These are phyloP conservation scores for Aurelia sp. DNA, from an alignment of 30 jellyfish, hydroid and myxozoan species.

Conservation along the genomic window DNA sequence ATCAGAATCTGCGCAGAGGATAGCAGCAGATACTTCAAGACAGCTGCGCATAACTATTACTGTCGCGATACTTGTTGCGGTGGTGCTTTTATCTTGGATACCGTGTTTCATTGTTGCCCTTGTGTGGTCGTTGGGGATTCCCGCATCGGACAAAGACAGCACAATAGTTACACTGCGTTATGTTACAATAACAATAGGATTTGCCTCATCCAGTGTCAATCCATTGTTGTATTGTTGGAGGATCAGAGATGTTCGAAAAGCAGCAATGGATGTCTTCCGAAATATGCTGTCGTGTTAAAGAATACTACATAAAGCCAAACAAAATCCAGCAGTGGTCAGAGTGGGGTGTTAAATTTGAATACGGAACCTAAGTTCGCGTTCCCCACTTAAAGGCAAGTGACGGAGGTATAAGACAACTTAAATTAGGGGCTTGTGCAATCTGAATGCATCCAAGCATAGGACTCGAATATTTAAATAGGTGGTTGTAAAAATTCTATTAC, in stretches of 20 bases:
- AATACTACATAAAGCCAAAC: no score
- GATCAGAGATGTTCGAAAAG: conserved; percentile 54
- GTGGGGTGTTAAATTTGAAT: no score
- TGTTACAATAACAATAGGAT: conserved; percentile 38
- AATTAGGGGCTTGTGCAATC: no score
- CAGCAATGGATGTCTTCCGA: conserved; percentile 43
- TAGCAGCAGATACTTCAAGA: conserved; percentile 30
- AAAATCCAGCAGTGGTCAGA: no score
- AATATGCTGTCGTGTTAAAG: no score
- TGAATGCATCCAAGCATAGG: no score
- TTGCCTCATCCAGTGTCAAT: conserved; percentile 46
- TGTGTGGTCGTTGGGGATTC: conserved; percentile 49
- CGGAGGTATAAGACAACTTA: no score
- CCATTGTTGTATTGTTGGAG: conserved; percentile 57
- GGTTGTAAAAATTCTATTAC: no score
- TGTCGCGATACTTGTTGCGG: conserved; percentile 37
- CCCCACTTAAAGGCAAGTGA: no score
- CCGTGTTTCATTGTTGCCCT: conserved; percentile 41
- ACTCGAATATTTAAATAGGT: no score
- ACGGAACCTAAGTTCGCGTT: no score
- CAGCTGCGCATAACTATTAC: conserved; percentile 60
- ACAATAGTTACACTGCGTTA: conserved; percentile 40
- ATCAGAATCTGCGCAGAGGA: not conserved
- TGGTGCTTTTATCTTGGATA: conserved; percentile 46
- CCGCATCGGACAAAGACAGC: conserved; percentile 11